A percentile compares a stretch with the other conserved stretches of the same genome.
Conservation (phyloP, 1,140 invertebrate genomes). For the Stenopsyche tienmushanensis region DNA sequence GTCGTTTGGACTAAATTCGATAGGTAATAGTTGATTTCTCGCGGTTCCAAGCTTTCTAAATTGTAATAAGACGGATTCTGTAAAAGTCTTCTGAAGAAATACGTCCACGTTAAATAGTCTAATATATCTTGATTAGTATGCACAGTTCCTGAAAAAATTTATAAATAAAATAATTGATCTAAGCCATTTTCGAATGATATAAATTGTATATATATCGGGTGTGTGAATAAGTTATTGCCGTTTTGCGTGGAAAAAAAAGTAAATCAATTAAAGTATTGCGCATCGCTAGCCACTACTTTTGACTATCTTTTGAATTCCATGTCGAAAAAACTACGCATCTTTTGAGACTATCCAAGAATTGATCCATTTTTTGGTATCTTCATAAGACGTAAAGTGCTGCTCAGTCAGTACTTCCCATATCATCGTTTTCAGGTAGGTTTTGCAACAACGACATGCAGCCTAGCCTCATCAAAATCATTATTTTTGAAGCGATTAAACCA, state of each 20-base stretch:
- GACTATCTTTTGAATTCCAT: too few species aligned
- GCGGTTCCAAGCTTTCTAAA: constrained; percentile 73
- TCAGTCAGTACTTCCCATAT: neutral
- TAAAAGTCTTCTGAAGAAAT: constrained; percentile 91
- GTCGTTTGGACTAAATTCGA: constrained; percentile 77
- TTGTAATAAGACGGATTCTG: constrained; percentile 95
- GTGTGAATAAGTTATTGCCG: constrained; percentile 56
- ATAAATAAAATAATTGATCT: neutral
- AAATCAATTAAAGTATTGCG: too few species aligned
- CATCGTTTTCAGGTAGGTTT: neutral
- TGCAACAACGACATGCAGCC: too few species aligned
- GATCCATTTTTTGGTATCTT: too few species aligned
- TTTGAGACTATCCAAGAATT: too few species aligned
- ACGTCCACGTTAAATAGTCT: constrained; percentile 98
- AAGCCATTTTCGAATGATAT: neutral
- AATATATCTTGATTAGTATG: constrained; percentile 89
- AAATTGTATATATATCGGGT: neutral
- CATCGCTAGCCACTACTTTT: too few species aligned
- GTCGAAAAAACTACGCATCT: too few species aligned
- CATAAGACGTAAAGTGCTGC: too few species aligned
- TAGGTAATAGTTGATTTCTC: constrained; percentile 73
- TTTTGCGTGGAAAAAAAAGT: too few species aligned
- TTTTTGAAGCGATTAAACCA: too few species aligned
- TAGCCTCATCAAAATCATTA: too few species aligned
- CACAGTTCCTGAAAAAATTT: constrained; percentile 74